A percentile compares a stretch with the other conserved stretches of the same genome.
These are phyloP conservation scores for Phasia obesa DNA, from an alignment of 2,888 invertebrate genomes.

Conservation along the genomic window DNA sequence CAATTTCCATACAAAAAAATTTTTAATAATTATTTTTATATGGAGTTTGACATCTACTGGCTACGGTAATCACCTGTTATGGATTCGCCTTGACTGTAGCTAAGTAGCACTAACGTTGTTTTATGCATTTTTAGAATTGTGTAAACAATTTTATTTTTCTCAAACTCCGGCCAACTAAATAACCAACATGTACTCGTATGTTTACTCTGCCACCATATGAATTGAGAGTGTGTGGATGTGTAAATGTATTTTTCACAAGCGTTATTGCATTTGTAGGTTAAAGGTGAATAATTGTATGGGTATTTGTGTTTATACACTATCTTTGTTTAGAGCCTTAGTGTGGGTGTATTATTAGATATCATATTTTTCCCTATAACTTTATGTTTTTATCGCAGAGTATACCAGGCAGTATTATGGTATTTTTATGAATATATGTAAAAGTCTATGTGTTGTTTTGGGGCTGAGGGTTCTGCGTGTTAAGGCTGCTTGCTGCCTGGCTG, in stretches of 20 bases:
- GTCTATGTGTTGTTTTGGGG: slow-evolving; percentile 2
- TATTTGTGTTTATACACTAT: slow-evolving; percentile 27
- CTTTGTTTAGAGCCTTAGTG: slow-evolving; percentile 8
- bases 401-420: not conserved
- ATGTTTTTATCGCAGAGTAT: slow-evolving; percentile 21
- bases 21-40: no score
- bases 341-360: slow-evolving; percentile 20
- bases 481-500: slow-evolving; percentile 33
- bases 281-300: slow-evolving; percentile 36
- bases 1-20: no score
- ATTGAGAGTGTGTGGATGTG: slow-evolving; percentile 6
- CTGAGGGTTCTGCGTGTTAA: slow-evolving; percentile 10
- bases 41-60: no score
- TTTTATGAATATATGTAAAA: not conserved
- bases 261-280: slow-evolving; percentile 48
- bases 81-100: no score
- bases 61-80: no score
- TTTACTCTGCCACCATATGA: not conserved
- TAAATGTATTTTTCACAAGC: slow-evolving; percentile 7
- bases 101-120: no score
- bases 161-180: no score
- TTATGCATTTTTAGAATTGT: no score
- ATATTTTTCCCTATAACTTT: slow-evolving; percentile 22
- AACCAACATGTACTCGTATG: no score
- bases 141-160: no score